Base-by-base conservation (phyloP, 2,113 vertebrate genomes). In the Turdus rufiventris region DNA sequence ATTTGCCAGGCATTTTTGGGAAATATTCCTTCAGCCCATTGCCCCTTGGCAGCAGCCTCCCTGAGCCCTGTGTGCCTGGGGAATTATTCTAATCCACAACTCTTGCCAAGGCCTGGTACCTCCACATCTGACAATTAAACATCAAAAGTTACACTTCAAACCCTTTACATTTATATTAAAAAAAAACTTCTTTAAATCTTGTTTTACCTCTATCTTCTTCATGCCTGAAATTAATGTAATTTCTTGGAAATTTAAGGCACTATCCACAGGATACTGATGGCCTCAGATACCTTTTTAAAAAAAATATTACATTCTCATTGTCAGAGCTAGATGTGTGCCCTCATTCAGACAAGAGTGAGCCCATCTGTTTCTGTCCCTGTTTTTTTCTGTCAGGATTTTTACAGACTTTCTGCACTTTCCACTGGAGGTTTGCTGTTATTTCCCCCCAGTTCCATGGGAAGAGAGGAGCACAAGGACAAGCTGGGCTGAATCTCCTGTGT, bases 21-120 rank as follows among this genome's bases (percentile, higher is more conserved):
- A 61, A 87, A 17, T 65, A 38, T 0, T 74, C 61, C 63, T 40
- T 29, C 65, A 84, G 47, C 29, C 60, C 42, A 2, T 80, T 60
- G 56, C 68, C 36, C 62, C 72, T 66, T 33, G 53, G 61, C 85
- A 88, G 88, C 88, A 88, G 4, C 75, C 75, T 74, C 76, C 80
- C 34, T 79, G 31, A 18, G 23, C 61, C 10, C 8, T 5, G 15
- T 33, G 36, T 82, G 62, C 54, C 63, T 61, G 33, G 42, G 47
- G 33, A 51, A 2, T 80, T 83, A 12, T 70, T 92, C 34, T 19
- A 54, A n/a, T 34, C 11, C 5, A 23, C 29, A 31, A 28, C 50
- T n/a, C 53, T 5, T 85, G 71, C 86, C 74, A 84, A 63, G 68
- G 58, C 63, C 60, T 74, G 12, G 12, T 62, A 8, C 29, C 71